These are phyloP conservation scores for Atherinosoma microstoma DNA, from an alignment of 2,797 vertebrate species.

Conservation along the genomic window DNA sequence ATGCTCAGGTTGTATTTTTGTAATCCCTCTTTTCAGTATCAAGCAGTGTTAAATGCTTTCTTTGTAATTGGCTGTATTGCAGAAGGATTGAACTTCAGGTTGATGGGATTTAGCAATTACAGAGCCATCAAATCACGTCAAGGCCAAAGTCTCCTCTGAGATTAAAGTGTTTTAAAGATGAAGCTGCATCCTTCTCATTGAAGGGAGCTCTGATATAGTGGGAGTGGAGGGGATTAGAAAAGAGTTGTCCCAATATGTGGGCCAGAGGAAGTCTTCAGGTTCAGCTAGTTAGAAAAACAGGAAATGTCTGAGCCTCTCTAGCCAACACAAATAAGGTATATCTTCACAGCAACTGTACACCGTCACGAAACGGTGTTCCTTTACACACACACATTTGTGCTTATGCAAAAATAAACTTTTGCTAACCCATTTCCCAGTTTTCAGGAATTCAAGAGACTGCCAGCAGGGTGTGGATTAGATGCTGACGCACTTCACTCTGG, in stretches of 20 bases:
- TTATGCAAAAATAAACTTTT: conserved; percentile 44
- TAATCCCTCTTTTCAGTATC: neutral
- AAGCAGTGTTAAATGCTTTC: neutral
- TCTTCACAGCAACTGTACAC: conserved; percentile 24
- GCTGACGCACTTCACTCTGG: conserved; percentile 41
- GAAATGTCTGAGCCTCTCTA: conserved; percentile 48
- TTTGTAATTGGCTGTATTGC: neutral
- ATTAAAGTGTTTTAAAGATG: conserved; percentile 7
- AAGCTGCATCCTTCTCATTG: conserved; percentile 8
- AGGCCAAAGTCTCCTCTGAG: conserved; percentile 1
- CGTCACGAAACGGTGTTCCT: conserved; percentile 25
- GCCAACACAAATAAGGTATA: conserved; percentile 56
- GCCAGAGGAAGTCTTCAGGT: conserved; percentile 50
- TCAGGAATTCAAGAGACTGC: conserved; percentile 44
- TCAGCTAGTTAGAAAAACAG: conserved; percentile 57
- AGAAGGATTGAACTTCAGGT: neutral
- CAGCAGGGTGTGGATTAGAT: conserved; percentile 58
- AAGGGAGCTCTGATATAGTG: conserved; percentile 24
- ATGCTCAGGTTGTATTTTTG: neutral
- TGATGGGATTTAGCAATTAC: neutral
- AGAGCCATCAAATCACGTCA: neutral
- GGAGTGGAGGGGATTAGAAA: conserved; percentile 11
- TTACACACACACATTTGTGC: neutral
- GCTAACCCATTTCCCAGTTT: conserved; percentile 39
- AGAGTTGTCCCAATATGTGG: conserved; percentile 20